Base-by-base conservation (phyloP, 2,888 invertebrate species). In the Eledona agricola region DNA sequence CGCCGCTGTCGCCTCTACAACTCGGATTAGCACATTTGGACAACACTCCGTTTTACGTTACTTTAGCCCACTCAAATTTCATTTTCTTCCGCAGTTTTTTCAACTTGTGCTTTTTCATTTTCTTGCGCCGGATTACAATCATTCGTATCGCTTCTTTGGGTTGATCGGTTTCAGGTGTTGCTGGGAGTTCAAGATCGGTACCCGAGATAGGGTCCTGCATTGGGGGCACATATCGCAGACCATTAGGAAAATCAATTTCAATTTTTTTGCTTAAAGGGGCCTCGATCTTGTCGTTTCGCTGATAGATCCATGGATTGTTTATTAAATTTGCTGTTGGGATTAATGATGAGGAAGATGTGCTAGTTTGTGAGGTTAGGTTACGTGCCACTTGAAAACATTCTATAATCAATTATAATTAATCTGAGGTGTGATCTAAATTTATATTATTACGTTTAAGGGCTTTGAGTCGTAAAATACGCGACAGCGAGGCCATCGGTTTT, bases 31-130 rank as follows among this genome's bases (percentile, higher is more conserved):
- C 13, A 17, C 10, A 20, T 22, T 22, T 32, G 2, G n/a, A 22
- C 4, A 29, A 17, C 22, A 50, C 22, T 15, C 22, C 6, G 7
- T n/a, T 22, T 2, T 13, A 35, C 31, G 73, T 75, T 58, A 82
- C 82, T 75, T 88, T 88, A 1, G 85, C 86, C 85, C 88, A 88
- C 55, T 83, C 82, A 72, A 84, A 87, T 65, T 86, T 86, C 89
- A 91, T 89, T 66, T 80, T 84, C 71, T 89, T 92, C 58, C 89
- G 81, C 43, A 91, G 77, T 75, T 94, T 94, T 72, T 77, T 87
- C 29, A 89, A 77, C 72, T 93, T 89, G 69, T 94, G 94, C 64
- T 88, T 91, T 74, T 87, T 91, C 90, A 95, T 93, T 77, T 93
- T 94, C 42, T 84, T 83, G 35, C 86, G 79, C 34, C 93, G 80